Evolutionary conservation across 2,113 vertebrate species (phyloP).

Genomic region (Tachysurus fulvidraco): DNA sequence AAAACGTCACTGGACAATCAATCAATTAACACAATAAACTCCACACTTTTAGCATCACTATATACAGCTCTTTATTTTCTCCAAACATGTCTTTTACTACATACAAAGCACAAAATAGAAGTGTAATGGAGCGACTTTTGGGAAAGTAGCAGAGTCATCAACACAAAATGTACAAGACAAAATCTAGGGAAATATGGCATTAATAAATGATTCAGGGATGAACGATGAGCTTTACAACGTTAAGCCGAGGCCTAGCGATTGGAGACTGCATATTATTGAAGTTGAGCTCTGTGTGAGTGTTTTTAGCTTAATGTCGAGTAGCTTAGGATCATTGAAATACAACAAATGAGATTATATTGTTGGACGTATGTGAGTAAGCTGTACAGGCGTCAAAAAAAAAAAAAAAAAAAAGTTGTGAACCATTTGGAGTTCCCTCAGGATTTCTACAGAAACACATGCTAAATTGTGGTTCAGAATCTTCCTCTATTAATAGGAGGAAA

Average conservation of each 20-base stretch:
- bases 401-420: background rate
- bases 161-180: constrained; percentile 50
- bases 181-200: constrained; percentile 56
- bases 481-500: background rate
- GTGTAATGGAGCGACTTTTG: constrained; percentile 69
- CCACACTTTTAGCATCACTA: constrained; percentile 65
- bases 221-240: constrained; percentile 18
- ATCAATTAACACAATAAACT: constrained; percentile 20
- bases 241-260: constrained; percentile 9
- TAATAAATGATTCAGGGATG: constrained; percentile 22
- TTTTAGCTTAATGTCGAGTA: constrained; percentile 56
- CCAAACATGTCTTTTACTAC: constrained; percentile 72
- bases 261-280: constrained; percentile 58
- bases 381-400: constrained; percentile 21
- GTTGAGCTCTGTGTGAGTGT: constrained; percentile 55
- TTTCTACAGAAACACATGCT: constrained; percentile 16
- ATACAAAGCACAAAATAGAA: constrained; percentile 73
- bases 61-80: constrained; percentile 77
- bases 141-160: constrained; percentile 54
- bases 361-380: constrained; percentile 20
- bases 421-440: background rate
- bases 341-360: constrained; percentile 10
- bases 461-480: background rate
- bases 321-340: constrained; percentile 63
- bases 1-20: background rate